Evolutionary conservation across 2,888 invertebrate genomes (phyloP), one percentile per base, ranked within the genome.

Genomic region (Mimachlamys varia): DNA sequence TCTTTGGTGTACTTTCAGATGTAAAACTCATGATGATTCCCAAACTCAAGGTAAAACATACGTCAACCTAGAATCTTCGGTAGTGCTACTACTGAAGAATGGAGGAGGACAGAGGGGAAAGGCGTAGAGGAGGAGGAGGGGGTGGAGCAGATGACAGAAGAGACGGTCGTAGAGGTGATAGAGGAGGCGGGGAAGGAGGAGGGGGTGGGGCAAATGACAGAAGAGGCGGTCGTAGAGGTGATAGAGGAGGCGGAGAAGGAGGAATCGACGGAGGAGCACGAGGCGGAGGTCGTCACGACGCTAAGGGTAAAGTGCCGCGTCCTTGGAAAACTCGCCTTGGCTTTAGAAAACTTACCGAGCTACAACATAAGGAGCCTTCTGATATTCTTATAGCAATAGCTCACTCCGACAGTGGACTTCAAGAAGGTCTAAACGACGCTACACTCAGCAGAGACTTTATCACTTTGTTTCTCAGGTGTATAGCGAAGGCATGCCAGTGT

Each of bases 321-420:
- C 87, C 90, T 4, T 91, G 91, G 91, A 90, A 89, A 55, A n/a
- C 37, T 12, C 37, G 37, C 15, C 88, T 90, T 37, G 91, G 91
- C 22, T 91, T 49, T 27, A 89, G 27, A 1, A 55, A 89, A 55
- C 87, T 91, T 22, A 87, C 49, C n/a, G 91, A 91, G 27, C 37
- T 90, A 49, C 76, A 90, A 55, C 53, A 88, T 27, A 76, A 89
- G 50, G n/a, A 44, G 4, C 87, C 91, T 7, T 62, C 53, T 33
- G 88, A 89, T 22, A 87, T 91, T 49, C 53, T 91, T 10, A 44
- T 91, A n/a, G 27, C 89, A 38, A 58, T 90, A 10, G 88, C 55
- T 27, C 13, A 88, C 27, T 53, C 88, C 17, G 37, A 50, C 37
- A 87, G 87, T n/a, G 33, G 87, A 12, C 87, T 90, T 0, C 58